phyloP scores from a whole-genome alignment of 2,888 invertebrate genomes.

The Drosophila fungiperda region DNA sequence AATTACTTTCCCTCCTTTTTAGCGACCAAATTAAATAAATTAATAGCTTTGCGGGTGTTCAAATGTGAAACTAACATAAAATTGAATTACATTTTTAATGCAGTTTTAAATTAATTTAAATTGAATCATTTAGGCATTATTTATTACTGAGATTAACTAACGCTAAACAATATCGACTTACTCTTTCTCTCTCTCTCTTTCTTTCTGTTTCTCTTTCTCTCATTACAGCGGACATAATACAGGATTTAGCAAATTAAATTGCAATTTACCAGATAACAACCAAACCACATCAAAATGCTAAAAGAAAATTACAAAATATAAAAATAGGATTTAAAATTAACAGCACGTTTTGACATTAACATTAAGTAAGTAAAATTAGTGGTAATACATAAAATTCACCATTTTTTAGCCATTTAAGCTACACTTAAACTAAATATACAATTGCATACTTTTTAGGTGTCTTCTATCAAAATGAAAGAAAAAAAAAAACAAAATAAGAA shows the following conservation, averaged over 20 bases:
- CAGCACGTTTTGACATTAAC: conserved; percentile 65
- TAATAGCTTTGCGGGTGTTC: conserved; percentile 40
- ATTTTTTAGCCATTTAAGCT: conserved; percentile 53
- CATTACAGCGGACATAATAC: conserved; percentile 80
- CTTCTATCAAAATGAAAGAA: conserved; percentile 18
- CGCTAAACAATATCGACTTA: conserved; percentile 55
- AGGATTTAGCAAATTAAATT: conserved; percentile 82
- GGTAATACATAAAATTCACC: conserved; percentile 27
- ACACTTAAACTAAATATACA: conserved; percentile 30
- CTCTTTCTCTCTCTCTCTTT: background rate
- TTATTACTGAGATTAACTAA: conserved; percentile 64
- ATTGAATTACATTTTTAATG: conserved; percentile 46
- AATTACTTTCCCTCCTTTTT: background rate
- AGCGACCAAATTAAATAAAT: conserved; percentile 40
- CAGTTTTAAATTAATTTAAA: conserved; percentile 69
- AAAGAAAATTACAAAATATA: conserved; percentile 16
- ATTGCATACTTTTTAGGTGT: conserved; percentile 38
- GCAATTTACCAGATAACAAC: conserved; percentile 55
- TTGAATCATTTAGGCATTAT: conserved; percentile 56
- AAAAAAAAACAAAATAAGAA: conserved; percentile 11
- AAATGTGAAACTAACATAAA: conserved; percentile 14
- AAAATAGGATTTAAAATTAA: conserved; percentile 34
- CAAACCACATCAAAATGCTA: conserved; percentile 27
- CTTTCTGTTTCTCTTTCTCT: conserved; percentile 20
- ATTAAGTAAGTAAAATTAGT: conserved; percentile 69